Evolutionary conservation across 2,888 invertebrate species (phyloP), one percentile per base, ranked within the genome.

Genomic region (Eupithecia subumbrata): DNA sequence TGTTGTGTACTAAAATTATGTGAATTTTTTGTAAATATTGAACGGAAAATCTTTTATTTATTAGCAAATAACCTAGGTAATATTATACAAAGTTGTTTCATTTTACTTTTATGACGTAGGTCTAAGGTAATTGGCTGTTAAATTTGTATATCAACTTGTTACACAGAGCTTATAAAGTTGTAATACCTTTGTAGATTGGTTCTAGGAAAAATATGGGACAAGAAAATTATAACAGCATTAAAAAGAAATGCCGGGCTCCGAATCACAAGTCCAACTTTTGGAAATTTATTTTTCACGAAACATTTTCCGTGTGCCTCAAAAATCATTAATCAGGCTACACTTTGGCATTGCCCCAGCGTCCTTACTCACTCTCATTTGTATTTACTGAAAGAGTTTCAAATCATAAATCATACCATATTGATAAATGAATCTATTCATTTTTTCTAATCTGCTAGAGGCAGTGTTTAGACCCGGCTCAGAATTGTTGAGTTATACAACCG

Each of bases 311-410:
- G 87, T 88, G 87, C 87, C 87, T 91, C 88, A 88, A 90, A 92
- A 93, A 91, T 92, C 93, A 93, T 93, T 93, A 92, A 93, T 93
- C 93, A 93, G 89, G 86, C 88, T 91, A 88, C 92, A 92, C 91
- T 93, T 93, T 93, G 93, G 93, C 93, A 92, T 89, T 92, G 92
- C 92, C 92, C 93, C 93, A 93, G 92, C 89, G 88, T 90, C 90
- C 91, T 90, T 89, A 90, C 90, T 90, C 89, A 87, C 91, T 86
- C 91, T 93, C 93, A 93, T 93, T 93, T 93, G 93, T 93, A 93
- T 93, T 93, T 93, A 91, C 90, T 88, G 91, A 93, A 92, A 92
- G 92, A 92, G 92, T 92, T 93, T 87, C 85, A 86, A 88, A 87
- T 86, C 91, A 92, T 93, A 92, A 93, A 93, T 93, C 93, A 93